Evolutionary conservation across 2,113 vertebrate genomes (phyloP), one percentile per base, ranked within the genome.

Genomic region (Solea solea): DNA sequence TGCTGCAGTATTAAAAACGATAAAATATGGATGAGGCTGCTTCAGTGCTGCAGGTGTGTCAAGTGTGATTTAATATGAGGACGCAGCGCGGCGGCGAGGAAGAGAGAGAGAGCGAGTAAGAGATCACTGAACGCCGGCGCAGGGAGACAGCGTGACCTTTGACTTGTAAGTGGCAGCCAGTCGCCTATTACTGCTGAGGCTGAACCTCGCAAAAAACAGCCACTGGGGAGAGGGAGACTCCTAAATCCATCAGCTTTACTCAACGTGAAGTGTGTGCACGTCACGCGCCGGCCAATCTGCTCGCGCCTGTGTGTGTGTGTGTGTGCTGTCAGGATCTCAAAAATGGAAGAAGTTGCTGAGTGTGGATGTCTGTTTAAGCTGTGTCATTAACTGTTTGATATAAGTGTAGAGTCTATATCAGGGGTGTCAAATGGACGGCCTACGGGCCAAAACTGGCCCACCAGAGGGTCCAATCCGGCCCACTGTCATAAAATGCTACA

Each of bases 11-110:
- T 97, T 96, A 95, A 54, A 96, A 96, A 95, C 93, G 88, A 96
- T 98, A 95, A 98, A 97, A 98, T 98, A 98, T 97, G 96, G 95
- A 97, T 98, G 96, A 96, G 95, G 94, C 93, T 7, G 77, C 75
- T 58, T 67, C 86, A 78, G 89, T 72, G 93, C 95, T 94, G 93
- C 95, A 95, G 96, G 96, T 97, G 95, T 88, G 94, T 96, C 95
- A 95, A 94, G 92, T 93, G 95, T 97, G 96, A 98, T 98, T 98
- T 97, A 96, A 97, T 96, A 95, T 95, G 94, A 94, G 91, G 92
- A 90, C 90, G 92, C 79, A 72, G 58, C 8, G 71, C 7, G n/a
- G 15, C 7, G 9, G 63, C 4, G 48, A 48, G 62, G 65, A 42
- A 90, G 7, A 90, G 91, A 95, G 93, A 90, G 91, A 95, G 93